phyloP scores from a whole-genome alignment of 2,113 vertebrate genomes.

The Machaerirhynchus nigripectus region DNA sequence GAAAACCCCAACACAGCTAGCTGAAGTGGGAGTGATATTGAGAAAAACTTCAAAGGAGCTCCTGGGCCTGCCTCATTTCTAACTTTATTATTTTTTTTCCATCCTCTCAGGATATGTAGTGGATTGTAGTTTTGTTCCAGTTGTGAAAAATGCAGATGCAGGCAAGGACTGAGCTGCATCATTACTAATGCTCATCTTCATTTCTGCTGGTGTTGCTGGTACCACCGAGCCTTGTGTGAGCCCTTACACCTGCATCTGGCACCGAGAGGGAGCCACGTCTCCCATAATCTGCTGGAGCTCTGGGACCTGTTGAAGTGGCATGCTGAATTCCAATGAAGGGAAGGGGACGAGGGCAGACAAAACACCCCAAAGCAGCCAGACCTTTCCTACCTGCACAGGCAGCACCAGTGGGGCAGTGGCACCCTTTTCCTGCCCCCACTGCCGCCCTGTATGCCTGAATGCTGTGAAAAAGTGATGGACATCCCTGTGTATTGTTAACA shows the following conservation, averaged over 20 bases:
- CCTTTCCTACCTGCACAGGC: fast-evolving
- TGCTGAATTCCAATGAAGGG: fast-evolving
- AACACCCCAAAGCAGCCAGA: fast-evolving
- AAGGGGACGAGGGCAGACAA: fast-evolving
- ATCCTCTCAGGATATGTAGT: neutral
- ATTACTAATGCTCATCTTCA: fast-evolving
- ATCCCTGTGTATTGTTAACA: fast-evolving
- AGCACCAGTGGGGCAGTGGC: fast-evolving
- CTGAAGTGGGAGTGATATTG: neutral
- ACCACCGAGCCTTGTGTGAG: neutral
- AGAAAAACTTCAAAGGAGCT: neutral
- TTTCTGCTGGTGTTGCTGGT: neutral
- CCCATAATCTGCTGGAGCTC: fast-evolving
- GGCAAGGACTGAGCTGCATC: neutral
- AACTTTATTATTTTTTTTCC: neutral
- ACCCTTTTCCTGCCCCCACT: fast-evolving
- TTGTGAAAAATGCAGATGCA: neutral
- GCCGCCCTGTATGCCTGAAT: fast-evolving
- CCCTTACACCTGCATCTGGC: fast-evolving
- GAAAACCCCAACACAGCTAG: neutral
- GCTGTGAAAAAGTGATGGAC: neutral
- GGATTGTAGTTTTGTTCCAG: neutral
- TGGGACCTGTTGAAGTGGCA: fast-evolving
- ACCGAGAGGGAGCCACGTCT: fast-evolving
- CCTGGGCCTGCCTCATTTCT: neutral